phyloP scores from a whole-genome alignment of 92 coral and sea anemone genomes.

The Paragorgia papillata region DNA sequence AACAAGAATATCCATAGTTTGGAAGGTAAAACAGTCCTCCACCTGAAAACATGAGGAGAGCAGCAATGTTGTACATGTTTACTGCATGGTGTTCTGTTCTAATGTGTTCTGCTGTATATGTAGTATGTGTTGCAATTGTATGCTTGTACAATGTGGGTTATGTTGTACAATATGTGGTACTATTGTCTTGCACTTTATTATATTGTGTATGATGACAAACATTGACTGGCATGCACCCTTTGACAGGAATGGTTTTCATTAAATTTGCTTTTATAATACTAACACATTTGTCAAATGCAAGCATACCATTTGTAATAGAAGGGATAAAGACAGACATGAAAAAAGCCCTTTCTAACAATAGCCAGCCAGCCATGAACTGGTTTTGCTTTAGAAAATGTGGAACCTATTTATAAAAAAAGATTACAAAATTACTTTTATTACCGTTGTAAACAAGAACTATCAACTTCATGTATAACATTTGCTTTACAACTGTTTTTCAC shows the following conservation, averaged over 20 bases:
- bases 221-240: too few relatives aligned
- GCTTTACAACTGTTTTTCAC: too few relatives aligned
- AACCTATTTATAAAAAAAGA: conserved; percentile 57
- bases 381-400: conserved; percentile 95
- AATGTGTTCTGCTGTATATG: too few relatives aligned
- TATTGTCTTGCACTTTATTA: too few relatives aligned
- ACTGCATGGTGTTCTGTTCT: too few relatives aligned
- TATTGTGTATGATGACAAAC: too few relatives aligned
- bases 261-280: background rate
- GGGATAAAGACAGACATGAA: conserved; percentile 77
- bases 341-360: conserved; percentile 78
- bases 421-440: too few relatives aligned
- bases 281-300: too few relatives aligned
- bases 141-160: too few relatives aligned
- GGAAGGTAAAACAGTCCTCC: conserved; percentile 79
- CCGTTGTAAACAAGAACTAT: background rate
- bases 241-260: background rate
- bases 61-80: background rate
- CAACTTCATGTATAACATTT: too few relatives aligned
- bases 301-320: conserved; percentile 84
- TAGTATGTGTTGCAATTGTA: too few relatives aligned
- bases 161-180: too few relatives aligned
- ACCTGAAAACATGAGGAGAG: conserved; percentile 54
- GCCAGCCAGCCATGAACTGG: conserved; percentile 92
- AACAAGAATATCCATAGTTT: conserved; percentile 78